These are phyloP conservation scores for Sthenelais limicola DNA, from an alignment of 2,888 invertebrate species.

Conservation along the genomic window DNA sequence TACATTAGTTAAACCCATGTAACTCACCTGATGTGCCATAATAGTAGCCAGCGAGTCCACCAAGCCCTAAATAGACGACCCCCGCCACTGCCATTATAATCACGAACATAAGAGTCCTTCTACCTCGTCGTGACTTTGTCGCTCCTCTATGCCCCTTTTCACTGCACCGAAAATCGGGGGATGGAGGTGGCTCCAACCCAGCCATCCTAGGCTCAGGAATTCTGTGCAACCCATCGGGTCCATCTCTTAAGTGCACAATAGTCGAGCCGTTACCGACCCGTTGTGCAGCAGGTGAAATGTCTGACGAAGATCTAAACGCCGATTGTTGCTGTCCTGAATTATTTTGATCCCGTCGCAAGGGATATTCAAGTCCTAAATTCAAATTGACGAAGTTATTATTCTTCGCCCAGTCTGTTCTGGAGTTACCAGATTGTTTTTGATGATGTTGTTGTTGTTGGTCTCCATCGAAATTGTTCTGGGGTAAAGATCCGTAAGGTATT, in stretches of 20 bases:
- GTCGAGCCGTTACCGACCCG: too few relatives aligned
- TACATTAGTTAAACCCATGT: not conserved
- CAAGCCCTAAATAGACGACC: not conserved
- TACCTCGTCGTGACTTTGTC: conserved; percentile 25
- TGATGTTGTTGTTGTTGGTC: not conserved
- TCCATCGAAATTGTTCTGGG: conserved; percentile 25
- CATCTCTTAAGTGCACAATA: conserved; percentile 14
- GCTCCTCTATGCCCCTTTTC: not conserved
- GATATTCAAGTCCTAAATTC: conserved; percentile 11
- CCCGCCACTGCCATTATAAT: conserved; percentile 28
- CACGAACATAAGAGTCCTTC: conserved; percentile 1
- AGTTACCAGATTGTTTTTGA: not conserved
- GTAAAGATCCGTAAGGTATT: conserved; percentile 21
- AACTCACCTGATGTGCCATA: conserved; percentile 13
- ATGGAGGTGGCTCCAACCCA: not conserved
- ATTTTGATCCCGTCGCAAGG: too few relatives aligned
- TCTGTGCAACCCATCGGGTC: conserved; percentile 3
- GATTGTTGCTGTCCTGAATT: too few relatives aligned
- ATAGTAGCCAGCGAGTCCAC: conserved; percentile 25
- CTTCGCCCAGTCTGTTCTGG: not conserved
- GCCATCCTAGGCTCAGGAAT: conserved; percentile 17
- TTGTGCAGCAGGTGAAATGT: too few relatives aligned
- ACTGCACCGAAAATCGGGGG: conserved; percentile 6
- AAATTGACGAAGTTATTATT: conserved; percentile 16
- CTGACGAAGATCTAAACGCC: too few relatives aligned